Evolutionary conservation across 2,797 vertebrate genomes (phyloP), one percentile per base, ranked within the genome.

Genomic region (Arremon aurantiirostris): DNA sequence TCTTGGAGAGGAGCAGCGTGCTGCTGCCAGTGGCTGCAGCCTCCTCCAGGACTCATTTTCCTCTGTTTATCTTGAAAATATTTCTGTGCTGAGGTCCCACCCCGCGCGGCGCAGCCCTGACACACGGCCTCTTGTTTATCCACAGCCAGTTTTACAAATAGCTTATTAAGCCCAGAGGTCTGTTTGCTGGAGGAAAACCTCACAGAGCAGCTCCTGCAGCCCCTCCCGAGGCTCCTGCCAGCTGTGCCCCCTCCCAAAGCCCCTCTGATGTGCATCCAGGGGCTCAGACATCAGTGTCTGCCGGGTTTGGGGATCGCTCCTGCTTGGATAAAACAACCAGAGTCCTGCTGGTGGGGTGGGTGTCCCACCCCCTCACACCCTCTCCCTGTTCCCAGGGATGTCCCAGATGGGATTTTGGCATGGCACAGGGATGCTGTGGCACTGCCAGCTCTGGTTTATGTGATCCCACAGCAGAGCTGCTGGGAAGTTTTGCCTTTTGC

Each of bases 41-140:
- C 94, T 96, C 95, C 94, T 96, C 92, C 94, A 95, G 92, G 91
- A 93, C 95, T 92, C 85, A 39, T 95, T 96, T 96, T 94, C 92
- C 86, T 96, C 95, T 96, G 96, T 96, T 96, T 96, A 96, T 96
- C 96, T 96, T 96, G 90, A 95, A 94, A 96, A 96, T 96, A 96
- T 94, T 96, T 96, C 91, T 93, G 93, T 4, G 76, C 93, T 95
- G 94, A 95, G 94, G 77, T 95, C 94, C 94, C 95, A 90, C 86
- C 95, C 95, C 72, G 17, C 19, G 0, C 57, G 4, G 79, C 49
- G 0, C 60, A 94, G 93, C 93, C 89, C 93, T 37, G 88, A 96
- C 96, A 95, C 94, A 90, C 63, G 34, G 93, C 82, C 93, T 80
- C 93, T 86, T 95, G 95, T 96, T 96, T 96, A 96, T 84, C 91